Conservation (phyloP, 2,113 vertebrate species). For the Ranitomeya variabilis region DNA sequence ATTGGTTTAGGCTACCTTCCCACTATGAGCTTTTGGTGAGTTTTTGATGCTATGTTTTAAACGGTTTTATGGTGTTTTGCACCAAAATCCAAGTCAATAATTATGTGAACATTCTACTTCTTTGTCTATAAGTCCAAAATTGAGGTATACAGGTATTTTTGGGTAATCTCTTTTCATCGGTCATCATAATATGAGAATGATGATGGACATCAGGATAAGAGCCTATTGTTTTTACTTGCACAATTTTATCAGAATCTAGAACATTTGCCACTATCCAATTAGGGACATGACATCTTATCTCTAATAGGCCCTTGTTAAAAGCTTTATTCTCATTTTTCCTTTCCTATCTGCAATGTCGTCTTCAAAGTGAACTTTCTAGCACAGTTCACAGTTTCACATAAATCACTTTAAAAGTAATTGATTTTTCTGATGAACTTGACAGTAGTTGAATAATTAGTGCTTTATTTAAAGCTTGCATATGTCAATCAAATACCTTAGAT, state of each 20-base stretch:
- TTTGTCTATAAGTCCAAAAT: background rate
- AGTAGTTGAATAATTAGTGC: slow-evolving; percentile 61
- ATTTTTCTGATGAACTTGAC: slow-evolving; percentile 63
- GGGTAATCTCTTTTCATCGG: background rate
- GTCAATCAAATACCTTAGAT: slow-evolving; percentile 61
- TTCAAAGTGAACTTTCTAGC: slow-evolving; percentile 63
- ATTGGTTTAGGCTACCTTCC: too few relatives aligned
- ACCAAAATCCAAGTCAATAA: too few relatives aligned
- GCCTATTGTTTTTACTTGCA: background rate
- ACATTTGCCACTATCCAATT: slow-evolving; percentile 41
- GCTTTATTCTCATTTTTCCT: slow-evolving; percentile 56
- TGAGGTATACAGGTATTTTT: background rate
- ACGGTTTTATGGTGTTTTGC: too few relatives aligned
- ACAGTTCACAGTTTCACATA: slow-evolving; percentile 57
- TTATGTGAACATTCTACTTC: too few relatives aligned
- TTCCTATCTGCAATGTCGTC: slow-evolving; percentile 57
- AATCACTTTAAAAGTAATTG: slow-evolving; percentile 65
- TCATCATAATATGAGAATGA: background rate
- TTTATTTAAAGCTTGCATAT: slow-evolving; percentile 60
- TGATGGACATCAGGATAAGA: background rate
- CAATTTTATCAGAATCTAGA: slow-evolving; percentile 7
- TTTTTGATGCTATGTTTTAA: too few relatives aligned
- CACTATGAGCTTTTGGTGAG: too few relatives aligned
- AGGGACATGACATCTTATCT: slow-evolving; percentile 60
- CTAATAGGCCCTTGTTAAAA: slow-evolving; percentile 40